A percentile compares a stretch with the other conserved stretches of the same genome.
phyloP scores from a whole-genome alignment of 2,888 invertebrate genomes.

The Ophion costatus region DNA sequence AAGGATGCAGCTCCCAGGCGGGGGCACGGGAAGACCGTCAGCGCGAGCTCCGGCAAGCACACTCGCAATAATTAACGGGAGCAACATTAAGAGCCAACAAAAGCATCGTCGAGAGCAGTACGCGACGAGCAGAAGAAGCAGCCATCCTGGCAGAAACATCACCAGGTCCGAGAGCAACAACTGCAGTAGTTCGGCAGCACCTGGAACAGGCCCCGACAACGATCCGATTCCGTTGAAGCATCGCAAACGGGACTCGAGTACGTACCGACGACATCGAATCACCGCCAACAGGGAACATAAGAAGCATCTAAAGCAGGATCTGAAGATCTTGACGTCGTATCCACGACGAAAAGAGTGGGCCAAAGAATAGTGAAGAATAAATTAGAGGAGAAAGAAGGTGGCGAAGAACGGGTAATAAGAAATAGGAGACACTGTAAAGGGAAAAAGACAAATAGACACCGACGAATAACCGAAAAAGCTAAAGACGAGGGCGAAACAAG shows the following conservation, averaged over 20 bases:
- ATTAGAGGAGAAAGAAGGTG: conserved; percentile 70
- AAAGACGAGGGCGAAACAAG: conserved; percentile 63
- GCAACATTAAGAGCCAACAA: conserved; percentile 73
- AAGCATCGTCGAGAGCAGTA: conserved; percentile 70
- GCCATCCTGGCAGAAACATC: conserved; percentile 70
- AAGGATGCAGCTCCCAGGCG: conserved; percentile 84
- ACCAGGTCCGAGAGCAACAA: conserved; percentile 66
- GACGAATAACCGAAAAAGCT: conserved; percentile 64
- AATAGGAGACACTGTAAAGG: conserved; percentile 64
- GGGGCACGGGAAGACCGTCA: conserved; percentile 82
- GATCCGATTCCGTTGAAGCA: conserved; percentile 74
- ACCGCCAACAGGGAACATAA: conserved; percentile 73
- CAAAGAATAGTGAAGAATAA: conserved; percentile 80
- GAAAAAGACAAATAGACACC: conserved; percentile 60
- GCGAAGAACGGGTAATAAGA: conserved; percentile 60
- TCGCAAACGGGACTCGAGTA: conserved; percentile 76
- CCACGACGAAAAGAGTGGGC: conserved; percentile 80
- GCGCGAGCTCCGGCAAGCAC: conserved; percentile 79
- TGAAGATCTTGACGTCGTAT: conserved; percentile 79
- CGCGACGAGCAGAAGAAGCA: conserved; percentile 67
- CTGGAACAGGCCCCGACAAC: conserved; percentile 73
- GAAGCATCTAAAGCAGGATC: conserved; percentile 60
- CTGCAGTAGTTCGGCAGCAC: conserved; percentile 66
- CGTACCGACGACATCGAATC: conserved; percentile 76
- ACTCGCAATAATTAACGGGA: conserved; percentile 77